These are phyloP conservation scores for Saimiri boliviensis DNA, from an alignment of 2,113 vertebrate genomes.

Conservation along the genomic window DNA sequence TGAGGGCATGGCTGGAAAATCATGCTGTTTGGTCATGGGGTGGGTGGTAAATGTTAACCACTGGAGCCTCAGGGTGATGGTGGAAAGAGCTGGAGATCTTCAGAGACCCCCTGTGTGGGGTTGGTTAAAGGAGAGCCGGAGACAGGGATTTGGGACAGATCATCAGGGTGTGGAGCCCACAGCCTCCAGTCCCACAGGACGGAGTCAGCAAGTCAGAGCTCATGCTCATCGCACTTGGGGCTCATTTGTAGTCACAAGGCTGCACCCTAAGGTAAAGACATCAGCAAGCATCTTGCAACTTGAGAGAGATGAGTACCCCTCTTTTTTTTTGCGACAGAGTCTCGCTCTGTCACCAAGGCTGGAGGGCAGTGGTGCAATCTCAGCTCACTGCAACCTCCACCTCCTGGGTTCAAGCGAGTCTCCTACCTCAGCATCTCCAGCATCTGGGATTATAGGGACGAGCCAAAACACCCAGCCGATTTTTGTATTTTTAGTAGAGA, in stretches of 20 bases:
- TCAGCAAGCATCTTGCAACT: neutral
- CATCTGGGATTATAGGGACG: too few relatives aligned
- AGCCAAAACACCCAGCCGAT: too few relatives aligned
- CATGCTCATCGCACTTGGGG: fast-evolving
- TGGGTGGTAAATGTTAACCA: neutral
- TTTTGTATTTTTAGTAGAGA: too few relatives aligned
- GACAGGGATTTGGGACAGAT: neutral
- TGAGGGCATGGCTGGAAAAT: neutral
- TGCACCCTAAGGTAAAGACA: fast-evolving
- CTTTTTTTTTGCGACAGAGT: too few relatives aligned
- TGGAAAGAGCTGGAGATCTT: neutral
- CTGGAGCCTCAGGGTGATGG: neutral
- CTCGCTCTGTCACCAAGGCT: too few relatives aligned
- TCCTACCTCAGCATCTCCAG: too few relatives aligned
- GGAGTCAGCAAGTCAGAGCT: neutral
- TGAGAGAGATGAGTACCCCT: fast-evolving
- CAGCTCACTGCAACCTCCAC: too few relatives aligned
- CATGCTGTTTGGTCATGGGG: neutral
- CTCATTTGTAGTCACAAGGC: neutral
- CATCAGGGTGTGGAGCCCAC: neutral
- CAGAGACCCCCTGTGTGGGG: neutral
- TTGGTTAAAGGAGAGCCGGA: neutral
- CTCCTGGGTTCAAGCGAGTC: too few relatives aligned
- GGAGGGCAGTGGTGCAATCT: too few relatives aligned
- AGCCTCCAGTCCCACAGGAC: neutral